phyloP scores from a whole-genome alignment of 2,797 vertebrate genomes.

The Arremon brunneinucha region DNA sequence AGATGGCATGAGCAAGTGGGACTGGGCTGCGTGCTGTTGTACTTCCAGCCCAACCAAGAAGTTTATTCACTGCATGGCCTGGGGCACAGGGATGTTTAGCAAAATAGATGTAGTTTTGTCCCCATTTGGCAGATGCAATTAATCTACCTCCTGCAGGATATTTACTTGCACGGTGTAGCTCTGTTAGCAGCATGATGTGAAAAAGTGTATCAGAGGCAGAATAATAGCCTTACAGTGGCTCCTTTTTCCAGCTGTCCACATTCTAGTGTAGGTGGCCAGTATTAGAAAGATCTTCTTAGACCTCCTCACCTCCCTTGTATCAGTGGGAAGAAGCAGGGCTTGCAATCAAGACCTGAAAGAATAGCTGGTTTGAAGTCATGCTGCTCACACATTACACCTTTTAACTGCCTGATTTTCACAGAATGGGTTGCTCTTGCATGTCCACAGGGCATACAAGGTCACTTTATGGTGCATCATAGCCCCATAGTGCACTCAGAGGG shows the following conservation, averaged over 20 bases:
- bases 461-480: constrained; percentile 49
- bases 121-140: background rate
- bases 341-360: background rate
- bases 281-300: background rate
- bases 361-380: constrained; percentile 9
- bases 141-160: background rate
- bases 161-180: background rate
- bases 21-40: background rate
- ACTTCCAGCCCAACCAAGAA: background rate
- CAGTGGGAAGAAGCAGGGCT: background rate
- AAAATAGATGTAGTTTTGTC: background rate
- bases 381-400: background rate
- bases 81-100: background rate
- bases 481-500: constrained; percentile 11
- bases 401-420: constrained; percentile 44
- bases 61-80: background rate
- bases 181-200: background rate
- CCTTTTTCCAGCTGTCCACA: background rate
- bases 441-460: constrained; percentile 33
- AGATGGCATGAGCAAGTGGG: background rate
- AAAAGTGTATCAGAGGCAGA: background rate
- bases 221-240: background rate
- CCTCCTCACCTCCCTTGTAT: background rate
- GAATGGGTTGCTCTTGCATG: constrained; percentile 9
- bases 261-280: background rate